phyloP scores from a whole-genome alignment of 2,797 vertebrate species.

The Phalloptychus januarius region DNA sequence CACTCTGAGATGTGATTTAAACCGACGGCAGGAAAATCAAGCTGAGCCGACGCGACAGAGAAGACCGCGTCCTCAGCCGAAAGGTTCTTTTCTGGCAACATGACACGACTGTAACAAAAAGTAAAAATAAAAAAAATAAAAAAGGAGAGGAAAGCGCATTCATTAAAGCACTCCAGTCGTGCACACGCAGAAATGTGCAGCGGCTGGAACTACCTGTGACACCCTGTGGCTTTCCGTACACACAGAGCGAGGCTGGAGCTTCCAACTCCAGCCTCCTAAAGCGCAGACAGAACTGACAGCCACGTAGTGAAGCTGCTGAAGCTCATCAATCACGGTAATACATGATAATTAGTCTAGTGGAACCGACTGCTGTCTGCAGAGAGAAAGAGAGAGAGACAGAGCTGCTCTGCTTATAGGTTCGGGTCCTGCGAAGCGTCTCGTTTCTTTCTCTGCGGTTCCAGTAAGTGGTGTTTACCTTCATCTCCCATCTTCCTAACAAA shows the following conservation, averaged over 20 bases:
- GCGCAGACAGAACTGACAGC: constrained; percentile 10
- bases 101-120: neutral
- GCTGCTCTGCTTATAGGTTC: constrained; percentile 20
- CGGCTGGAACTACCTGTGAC: constrained; percentile 60
- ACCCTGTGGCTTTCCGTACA: constrained; percentile 71
- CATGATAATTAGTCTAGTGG: constrained; percentile 18
- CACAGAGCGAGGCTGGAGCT: constrained; percentile 6
- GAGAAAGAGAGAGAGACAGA: too few relatives aligned
- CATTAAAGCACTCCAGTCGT: neutral
- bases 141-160: constrained; percentile 3
- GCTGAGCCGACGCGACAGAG: neutral
- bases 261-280: constrained; percentile 18
- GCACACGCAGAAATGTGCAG: constrained; percentile 14
- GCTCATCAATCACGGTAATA: constrained; percentile 41
- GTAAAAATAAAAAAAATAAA: neutral
- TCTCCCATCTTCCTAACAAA: neutral
- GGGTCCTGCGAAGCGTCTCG: constrained; percentile 37
- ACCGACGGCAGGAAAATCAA: neutral
- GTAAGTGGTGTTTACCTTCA: constrained; percentile 28
- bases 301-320: constrained; percentile 28
- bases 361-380: constrained; percentile 18
- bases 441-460: constrained; percentile 48
- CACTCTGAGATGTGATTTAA: constrained; percentile 30
- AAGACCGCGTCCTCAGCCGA: constrained; percentile 9
- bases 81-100: constrained; percentile 6